Conservation (phyloP, 2,113 vertebrate genomes). For the Ancistrus triradiatus region DNA sequence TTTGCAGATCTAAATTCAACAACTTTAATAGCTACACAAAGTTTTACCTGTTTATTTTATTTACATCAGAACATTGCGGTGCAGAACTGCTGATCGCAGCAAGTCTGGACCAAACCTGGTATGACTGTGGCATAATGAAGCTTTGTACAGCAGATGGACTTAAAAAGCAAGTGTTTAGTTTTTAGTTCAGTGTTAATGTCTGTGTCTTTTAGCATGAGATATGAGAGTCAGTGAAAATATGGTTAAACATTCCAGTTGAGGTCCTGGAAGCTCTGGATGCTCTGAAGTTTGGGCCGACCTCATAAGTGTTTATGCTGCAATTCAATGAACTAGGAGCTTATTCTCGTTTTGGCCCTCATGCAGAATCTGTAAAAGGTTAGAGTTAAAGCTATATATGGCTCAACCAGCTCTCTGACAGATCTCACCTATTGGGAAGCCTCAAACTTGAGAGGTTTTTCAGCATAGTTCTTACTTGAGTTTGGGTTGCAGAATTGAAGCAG, state of each 20-base stretch:
- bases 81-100: too few relatives aligned
- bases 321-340: constrained; percentile 27
- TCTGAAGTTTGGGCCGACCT: constrained; percentile 19
- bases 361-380: constrained; percentile 27
- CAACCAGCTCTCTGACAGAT: constrained; percentile 37
- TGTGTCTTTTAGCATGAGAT: not conserved
- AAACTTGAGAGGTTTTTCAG: not conserved
- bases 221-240: not conserved
- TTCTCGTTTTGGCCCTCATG: constrained; percentile 20
- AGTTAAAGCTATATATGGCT: constrained; percentile 23
- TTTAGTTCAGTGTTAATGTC: too few relatives aligned
- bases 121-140: too few relatives aligned
- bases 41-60: too few relatives aligned
- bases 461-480: not conserved
- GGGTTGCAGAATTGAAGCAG: not conserved
- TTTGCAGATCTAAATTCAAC: too few relatives aligned
- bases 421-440: constrained; percentile 37
- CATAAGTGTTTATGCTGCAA: constrained; percentile 27
- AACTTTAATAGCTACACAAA: too few relatives aligned
- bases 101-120: too few relatives aligned
- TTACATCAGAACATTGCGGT: too few relatives aligned
- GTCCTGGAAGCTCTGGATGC: not conserved
- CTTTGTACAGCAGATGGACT: too few relatives aligned
- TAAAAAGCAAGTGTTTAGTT: too few relatives aligned
- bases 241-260: not conserved